Evolutionary conservation across 2,797 vertebrate genomes (phyloP).

Genomic region (Pseudopleuronectes americanus): DNA sequence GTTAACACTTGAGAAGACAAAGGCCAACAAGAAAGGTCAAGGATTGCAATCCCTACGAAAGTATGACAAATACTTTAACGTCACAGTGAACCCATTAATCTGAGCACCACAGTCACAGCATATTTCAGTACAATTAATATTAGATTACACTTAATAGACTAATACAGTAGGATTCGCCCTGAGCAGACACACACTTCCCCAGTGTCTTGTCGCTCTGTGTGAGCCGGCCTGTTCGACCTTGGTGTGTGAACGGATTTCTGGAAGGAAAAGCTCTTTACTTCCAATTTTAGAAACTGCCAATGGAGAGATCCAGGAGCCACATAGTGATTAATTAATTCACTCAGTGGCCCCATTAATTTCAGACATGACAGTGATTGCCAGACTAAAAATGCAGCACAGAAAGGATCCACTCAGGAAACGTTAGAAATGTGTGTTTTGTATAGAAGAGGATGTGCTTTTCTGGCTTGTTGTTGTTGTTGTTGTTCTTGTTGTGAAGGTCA

Average conservation of each 20-base stretch:
- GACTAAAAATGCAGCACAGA: constrained; percentile 64
- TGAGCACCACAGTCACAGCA: not conserved
- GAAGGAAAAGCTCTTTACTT: constrained; percentile 53
- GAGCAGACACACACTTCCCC: not conserved
- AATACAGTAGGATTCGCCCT: constrained; percentile 1
- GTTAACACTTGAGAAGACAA: no score
- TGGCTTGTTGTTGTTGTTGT: not conserved
- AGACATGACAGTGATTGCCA: constrained; percentile 58
- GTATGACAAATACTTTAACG: not conserved
- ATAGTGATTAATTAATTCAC: constrained; percentile 69
- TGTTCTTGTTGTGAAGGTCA: not conserved
- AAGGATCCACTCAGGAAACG: constrained; percentile 41
- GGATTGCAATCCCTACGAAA: not conserved
- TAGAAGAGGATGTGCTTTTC: not conserved
- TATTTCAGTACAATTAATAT: not conserved
- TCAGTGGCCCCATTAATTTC: constrained; percentile 59
- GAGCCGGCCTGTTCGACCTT: constrained; percentile 47
- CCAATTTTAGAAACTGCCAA: constrained; percentile 70
- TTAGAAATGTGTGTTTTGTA: constrained; percentile 4
- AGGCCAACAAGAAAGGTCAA: not conserved
- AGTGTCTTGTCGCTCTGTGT: not conserved
- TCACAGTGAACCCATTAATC: not conserved
- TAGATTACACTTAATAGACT: constrained; percentile 6
- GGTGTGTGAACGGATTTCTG: constrained; percentile 32
- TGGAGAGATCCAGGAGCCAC: constrained; percentile 59